A percentile compares a stretch with the other conserved stretches of the same genome.
These are phyloP conservation scores for Drosophila repleta DNA, from an alignment of 1,140 invertebrate genomes.

Conservation along the genomic window DNA sequence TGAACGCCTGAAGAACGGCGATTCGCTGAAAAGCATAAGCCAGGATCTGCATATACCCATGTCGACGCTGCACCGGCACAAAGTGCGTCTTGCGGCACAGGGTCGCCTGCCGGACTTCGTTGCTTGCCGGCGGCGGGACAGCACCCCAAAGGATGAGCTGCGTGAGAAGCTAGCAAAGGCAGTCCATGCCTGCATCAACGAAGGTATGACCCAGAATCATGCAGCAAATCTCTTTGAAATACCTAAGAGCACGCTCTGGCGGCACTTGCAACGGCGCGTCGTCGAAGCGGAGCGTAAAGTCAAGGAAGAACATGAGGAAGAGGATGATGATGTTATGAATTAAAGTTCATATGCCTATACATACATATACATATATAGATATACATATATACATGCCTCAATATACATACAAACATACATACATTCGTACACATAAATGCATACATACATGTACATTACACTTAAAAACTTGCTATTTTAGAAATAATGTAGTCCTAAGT, in stretches of 20 bases:
- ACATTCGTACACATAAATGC: slow-evolving; percentile 9
- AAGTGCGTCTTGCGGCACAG: slow-evolving; percentile 85
- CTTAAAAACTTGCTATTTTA: slow-evolving; percentile 14
- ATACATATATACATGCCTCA: neutral
- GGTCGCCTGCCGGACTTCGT: slow-evolving; percentile 85
- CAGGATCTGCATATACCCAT: slow-evolving; percentile 85
- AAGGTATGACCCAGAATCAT: slow-evolving; percentile 86
- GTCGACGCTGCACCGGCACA: slow-evolving; percentile 86
- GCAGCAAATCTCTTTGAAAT: slow-evolving; percentile 86
- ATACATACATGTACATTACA: slow-evolving; percentile 24
- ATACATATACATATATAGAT: slow-evolving; percentile 3
- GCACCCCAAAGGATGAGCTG: slow-evolving; percentile 84
- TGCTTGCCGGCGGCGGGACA: slow-evolving; percentile 84
- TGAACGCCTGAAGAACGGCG: slow-evolving; percentile 85
- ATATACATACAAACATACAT: neutral
- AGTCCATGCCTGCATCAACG: slow-evolving; percentile 85
- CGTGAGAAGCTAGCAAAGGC: slow-evolving; percentile 85
- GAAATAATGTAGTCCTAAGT: slow-evolving; percentile 12
- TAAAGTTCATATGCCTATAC: slow-evolving; percentile 22
- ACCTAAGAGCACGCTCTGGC: slow-evolving; percentile 87
- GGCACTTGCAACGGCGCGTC: slow-evolving; percentile 84
- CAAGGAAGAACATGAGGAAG: slow-evolving; percentile 60
- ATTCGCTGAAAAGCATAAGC: slow-evolving; percentile 86
- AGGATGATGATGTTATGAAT: slow-evolving; percentile 57
- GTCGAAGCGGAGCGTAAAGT: slow-evolving; percentile 57